These are phyloP conservation scores for Drosophila suzukii DNA, from an alignment of 1,140 invertebrate species.

Conservation along the genomic window DNA sequence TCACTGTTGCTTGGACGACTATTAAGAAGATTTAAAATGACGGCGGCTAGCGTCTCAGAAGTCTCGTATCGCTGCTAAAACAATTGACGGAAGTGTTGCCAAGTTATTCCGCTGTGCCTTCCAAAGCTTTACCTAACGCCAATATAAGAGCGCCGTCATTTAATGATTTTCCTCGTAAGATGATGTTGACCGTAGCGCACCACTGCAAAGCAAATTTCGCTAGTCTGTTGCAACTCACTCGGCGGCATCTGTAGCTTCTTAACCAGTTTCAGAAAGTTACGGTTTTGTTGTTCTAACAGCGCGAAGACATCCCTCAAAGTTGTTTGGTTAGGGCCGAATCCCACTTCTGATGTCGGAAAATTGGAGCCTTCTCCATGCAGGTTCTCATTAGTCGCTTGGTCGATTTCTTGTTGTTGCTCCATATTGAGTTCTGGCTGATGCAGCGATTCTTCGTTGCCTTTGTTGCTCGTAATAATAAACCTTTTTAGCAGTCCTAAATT, in stretches of 20 bases:
- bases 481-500: too few species aligned
- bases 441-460: background rate
- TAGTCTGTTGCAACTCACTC: background rate
- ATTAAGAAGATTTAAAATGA: too few species aligned
- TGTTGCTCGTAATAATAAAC: background rate
- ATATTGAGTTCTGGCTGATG: background rate
- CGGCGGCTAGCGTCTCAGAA: too few species aligned
- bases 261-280: slow-evolving; percentile 3
- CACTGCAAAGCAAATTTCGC: too few species aligned
- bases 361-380: background rate
- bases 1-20: too few species aligned
- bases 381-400: background rate
- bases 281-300: background rate
- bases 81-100: too few species aligned
- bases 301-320: background rate
- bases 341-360: slow-evolving; percentile 4
- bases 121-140: too few species aligned
- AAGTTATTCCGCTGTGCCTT: too few species aligned
- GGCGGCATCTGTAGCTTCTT: background rate
- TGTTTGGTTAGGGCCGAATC: slow-evolving; percentile 4
- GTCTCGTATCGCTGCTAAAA: too few species aligned
- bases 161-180: too few species aligned
- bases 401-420: background rate
- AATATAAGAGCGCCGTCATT: too few species aligned
- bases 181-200: too few species aligned